A percentile compares a stretch with the other conserved stretches of the same genome.
phyloP scores from a whole-genome alignment of 53 echinoderm and acorn worm species.

The Apostichopus leukothele region DNA sequence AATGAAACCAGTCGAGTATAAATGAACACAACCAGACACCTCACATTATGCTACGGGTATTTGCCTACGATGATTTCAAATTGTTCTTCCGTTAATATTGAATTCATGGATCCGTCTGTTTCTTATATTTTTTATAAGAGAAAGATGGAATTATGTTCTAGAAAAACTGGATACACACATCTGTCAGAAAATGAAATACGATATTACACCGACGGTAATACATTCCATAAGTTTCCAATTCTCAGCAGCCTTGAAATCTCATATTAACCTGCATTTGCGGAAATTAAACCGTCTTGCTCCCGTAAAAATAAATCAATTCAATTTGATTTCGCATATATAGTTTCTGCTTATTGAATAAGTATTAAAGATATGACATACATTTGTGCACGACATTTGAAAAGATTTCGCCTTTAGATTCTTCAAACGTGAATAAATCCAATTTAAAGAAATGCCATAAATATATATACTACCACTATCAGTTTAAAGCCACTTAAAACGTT shows the following conservation, averaged over 20 bases:
- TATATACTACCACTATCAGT: background rate
- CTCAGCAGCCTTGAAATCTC: background rate
- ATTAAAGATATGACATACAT: background rate
- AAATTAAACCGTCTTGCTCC: background rate
- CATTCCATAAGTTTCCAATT: background rate
- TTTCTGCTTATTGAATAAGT: slow-evolving; percentile 40
- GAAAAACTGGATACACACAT: background rate
- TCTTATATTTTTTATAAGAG: background rate
- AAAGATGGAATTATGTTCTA: background rate
- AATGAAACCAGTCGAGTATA: too few relatives aligned
- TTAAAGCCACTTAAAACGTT: background rate
- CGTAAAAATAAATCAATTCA: slow-evolving; percentile 7
- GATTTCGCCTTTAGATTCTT: background rate
- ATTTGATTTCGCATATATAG: background rate
- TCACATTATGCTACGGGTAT: too few relatives aligned
- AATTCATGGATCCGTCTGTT: background rate
- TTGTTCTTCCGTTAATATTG: too few relatives aligned
- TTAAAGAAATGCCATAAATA: background rate
- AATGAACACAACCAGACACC: too few relatives aligned
- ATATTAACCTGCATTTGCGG: background rate
- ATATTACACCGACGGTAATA: too few relatives aligned
- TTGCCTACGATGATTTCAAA: too few relatives aligned
- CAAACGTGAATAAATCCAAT: slow-evolving; percentile 25
- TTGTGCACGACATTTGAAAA: background rate
- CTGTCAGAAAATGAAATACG: background rate